Conservation (phyloP, 2,113 vertebrate species). For the Ramphastos sulfuratus region DNA sequence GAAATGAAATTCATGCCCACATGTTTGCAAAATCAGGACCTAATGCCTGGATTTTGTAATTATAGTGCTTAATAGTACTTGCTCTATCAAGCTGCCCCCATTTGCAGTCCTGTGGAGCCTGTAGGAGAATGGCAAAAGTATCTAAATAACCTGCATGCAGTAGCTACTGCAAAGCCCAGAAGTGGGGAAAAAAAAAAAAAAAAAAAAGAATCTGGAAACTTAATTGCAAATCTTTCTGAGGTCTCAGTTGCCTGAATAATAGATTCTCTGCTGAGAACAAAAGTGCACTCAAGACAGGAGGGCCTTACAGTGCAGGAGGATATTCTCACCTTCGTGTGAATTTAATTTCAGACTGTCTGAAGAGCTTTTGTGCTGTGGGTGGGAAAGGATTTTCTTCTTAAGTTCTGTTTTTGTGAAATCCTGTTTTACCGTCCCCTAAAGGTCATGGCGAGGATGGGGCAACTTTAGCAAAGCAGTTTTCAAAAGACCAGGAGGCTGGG, state of each 20-base stretch:
- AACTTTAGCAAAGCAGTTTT: neutral
- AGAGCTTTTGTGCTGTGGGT: neutral
- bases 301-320: neutral
- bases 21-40: neutral
- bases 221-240: neutral
- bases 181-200: neutral
- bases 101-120: neutral
- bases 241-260: neutral
- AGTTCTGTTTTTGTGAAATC: neutral
- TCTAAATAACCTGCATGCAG: neutral
- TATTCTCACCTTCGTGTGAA: neutral
- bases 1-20: neutral
- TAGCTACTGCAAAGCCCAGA: neutral
- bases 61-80: neutral
- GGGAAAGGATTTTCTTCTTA: slow-evolving; percentile 11
- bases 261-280: neutral
- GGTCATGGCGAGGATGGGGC: neutral
- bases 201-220: neutral
- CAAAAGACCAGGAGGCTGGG: neutral
- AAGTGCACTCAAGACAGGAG: neutral
- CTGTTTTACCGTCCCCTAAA: neutral
- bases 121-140: neutral
- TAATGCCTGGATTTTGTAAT: neutral
- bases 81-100: neutral
- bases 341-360: neutral